Conservation (phyloP, 1,140 invertebrate genomes). For the Leptonema lineaticorne region DNA sequence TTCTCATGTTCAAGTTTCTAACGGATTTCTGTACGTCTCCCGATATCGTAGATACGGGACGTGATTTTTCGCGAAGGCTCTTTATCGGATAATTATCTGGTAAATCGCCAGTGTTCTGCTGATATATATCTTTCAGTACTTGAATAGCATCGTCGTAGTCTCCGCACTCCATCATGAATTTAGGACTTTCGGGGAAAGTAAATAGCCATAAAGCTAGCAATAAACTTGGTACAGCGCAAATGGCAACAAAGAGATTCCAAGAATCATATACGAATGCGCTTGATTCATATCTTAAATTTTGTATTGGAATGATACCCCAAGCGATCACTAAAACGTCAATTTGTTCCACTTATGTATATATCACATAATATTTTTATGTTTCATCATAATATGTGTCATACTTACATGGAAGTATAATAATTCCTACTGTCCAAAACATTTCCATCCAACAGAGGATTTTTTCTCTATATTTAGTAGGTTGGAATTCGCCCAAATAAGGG, state of each 20-base stretch:
- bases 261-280: conserved; percentile 66
- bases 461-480: conserved; percentile 71
- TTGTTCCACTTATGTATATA: background rate
- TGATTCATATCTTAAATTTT: conserved; percentile 58
- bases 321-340: conserved; percentile 61
- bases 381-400: conserved; percentile 31
- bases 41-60: conserved; percentile 62
- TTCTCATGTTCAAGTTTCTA: conserved; percentile 61
- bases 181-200: conserved; percentile 82
- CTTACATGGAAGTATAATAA: conserved; percentile 68
- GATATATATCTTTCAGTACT: conserved; percentile 68
- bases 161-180: conserved; percentile 76
- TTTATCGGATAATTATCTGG: conserved; percentile 68
- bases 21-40: conserved; percentile 52
- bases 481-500: conserved; percentile 75
- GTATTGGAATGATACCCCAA: conserved; percentile 69
- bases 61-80: conserved; percentile 65
- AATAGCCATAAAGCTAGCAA: conserved; percentile 68
- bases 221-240: conserved; percentile 66
- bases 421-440: conserved; percentile 75
- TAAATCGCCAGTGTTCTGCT: conserved; percentile 67
- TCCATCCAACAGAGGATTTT: conserved; percentile 79
- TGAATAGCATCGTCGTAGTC: conserved; percentile 70
- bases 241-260: conserved; percentile 74
- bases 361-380: no score